Evolutionary conservation across 2,113 vertebrate species (phyloP).

Genomic region (Marmota flaviventris): DNA sequence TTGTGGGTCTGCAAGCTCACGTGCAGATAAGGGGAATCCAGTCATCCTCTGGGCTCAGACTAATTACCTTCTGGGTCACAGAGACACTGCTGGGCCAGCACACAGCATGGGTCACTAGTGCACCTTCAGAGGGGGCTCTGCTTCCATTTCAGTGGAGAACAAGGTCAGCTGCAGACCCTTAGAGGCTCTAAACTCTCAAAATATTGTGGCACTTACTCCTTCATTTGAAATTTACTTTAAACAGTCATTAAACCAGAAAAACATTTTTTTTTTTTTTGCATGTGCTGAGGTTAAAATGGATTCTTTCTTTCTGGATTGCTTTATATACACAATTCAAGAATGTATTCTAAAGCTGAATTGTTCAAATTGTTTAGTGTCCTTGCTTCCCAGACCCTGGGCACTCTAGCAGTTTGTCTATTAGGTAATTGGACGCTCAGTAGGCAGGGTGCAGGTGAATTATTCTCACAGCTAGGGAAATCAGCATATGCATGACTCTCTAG

Average conservation of each 20-base stretch:
- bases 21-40: conserved; percentile 60
- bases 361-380: not conserved
- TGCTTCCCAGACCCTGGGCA: not conserved
- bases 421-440: not conserved
- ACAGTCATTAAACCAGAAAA: not conserved
- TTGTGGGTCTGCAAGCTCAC: conserved; percentile 34
- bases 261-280: not conserved
- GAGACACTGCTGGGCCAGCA: not conserved
- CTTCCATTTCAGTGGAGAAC: not conserved
- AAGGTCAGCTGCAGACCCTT: conserved; percentile 32
- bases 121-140: not conserved
- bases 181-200: not conserved
- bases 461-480: not conserved
- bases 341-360: not conserved
- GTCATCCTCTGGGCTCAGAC: conserved; percentile 59
- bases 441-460: not conserved
- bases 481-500: not conserved
- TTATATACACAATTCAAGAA: not conserved
- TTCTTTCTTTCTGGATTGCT: not conserved
- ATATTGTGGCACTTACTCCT: not conserved
- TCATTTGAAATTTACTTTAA: not conserved
- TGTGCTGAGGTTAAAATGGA: not conserved
- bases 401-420: not conserved
- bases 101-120: not conserved
- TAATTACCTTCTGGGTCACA: conserved; percentile 79